Conservation (phyloP, 2,113 vertebrate genomes). For the Dermatemys mawii region DNA sequence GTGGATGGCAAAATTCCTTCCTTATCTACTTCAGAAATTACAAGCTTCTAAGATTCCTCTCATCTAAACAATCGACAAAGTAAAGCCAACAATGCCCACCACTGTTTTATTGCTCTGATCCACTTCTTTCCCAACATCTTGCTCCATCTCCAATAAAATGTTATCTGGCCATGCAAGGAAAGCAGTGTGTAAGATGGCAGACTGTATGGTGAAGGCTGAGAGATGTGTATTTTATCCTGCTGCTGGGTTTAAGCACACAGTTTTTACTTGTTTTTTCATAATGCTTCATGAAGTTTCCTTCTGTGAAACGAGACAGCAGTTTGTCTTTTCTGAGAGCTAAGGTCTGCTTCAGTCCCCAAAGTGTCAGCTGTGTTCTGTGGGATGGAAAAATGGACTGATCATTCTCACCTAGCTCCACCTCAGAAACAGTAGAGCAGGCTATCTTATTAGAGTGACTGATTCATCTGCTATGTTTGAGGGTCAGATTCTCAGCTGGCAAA, state of each 20-base stretch:
- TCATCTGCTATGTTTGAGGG: not conserved
- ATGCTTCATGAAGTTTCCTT: not conserved
- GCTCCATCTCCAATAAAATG: not conserved
- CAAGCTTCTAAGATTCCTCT: not conserved
- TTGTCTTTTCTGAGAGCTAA: slow-evolving; percentile 5
- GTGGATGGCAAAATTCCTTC: slow-evolving; percentile 21
- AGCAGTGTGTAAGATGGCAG: not conserved
- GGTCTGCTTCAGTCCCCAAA: not conserved
- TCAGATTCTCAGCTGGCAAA: not conserved
- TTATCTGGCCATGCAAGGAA: not conserved
- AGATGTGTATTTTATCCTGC: not conserved
- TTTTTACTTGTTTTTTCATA: not conserved
- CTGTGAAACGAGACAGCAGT: not conserved
- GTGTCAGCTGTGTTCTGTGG: not conserved
- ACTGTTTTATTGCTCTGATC: not conserved
- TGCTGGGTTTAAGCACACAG: not conserved
- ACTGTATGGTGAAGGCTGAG: not conserved
- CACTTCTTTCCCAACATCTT: slow-evolving; percentile 39
- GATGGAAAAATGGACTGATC: not conserved
- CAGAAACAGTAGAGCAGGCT: not conserved
- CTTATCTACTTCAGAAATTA: not conserved
- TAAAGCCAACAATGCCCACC: slow-evolving; percentile 43
- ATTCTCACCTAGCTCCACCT: not conserved
- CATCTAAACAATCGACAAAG: slow-evolving; percentile 37
- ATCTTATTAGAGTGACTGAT: not conserved